These are phyloP conservation scores for Resseliella maxima DNA, from an alignment of 2,888 invertebrate species.

Conservation along the genomic window DNA sequence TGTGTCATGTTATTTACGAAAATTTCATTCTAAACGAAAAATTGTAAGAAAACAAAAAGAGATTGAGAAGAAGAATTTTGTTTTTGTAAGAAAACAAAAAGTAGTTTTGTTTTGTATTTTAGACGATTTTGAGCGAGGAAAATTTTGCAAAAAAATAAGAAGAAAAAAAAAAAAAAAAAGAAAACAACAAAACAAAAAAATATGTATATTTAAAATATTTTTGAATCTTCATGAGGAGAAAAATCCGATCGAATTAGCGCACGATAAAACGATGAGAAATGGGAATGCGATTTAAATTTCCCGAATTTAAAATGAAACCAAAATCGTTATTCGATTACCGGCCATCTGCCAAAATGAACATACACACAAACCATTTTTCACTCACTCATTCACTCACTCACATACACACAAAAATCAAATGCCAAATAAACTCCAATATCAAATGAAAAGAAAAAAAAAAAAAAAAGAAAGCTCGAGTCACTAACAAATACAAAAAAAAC, in stretches of 20 bases:
- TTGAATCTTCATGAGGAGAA: neutral
- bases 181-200: neutral
- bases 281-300: too few relatives aligned
- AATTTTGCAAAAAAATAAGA: neutral
- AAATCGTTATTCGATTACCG: neutral
- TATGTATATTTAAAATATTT: neutral
- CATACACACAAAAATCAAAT: neutral
- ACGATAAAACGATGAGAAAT: too few relatives aligned
- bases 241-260: too few relatives aligned
- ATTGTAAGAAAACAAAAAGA: neutral
- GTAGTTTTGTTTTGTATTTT: neutral
- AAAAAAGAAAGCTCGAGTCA: neutral
- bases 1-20: constrained; percentile 4
- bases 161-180: neutral
- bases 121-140: neutral
- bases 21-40: neutral
- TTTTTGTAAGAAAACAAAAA: too few relatives aligned
- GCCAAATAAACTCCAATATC: neutral
- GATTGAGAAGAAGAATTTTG: neutral
- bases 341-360: constrained; percentile 6
- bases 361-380: neutral
- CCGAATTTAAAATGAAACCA: neutral
- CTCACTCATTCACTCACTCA: neutral
- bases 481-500: neutral
- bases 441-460: neutral